phyloP scores from a whole-genome alignment of 37 sponge, comb jelly and placozoan species.

The Dysidea cf. avara region DNA sequence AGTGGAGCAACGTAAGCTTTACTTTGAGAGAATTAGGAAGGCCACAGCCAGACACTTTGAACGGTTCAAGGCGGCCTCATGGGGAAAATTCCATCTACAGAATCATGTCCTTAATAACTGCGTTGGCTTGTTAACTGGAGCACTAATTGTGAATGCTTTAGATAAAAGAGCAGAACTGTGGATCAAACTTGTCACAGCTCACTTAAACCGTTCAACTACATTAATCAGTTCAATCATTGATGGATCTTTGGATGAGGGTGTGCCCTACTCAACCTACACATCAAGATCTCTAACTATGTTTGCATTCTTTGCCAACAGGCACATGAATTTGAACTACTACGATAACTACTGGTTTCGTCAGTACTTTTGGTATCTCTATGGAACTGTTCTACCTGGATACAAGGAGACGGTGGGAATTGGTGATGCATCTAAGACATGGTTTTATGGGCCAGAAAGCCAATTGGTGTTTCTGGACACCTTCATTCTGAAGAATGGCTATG shows the following conservation, averaged over 20 bases:
- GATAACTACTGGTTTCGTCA: constrained; percentile 20
- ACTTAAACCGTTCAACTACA: background rate
- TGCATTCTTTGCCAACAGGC: constrained; percentile 19
- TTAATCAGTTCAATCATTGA: constrained; percentile 17
- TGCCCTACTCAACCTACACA: constrained; percentile 24
- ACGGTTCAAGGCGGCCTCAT: constrained; percentile 1
- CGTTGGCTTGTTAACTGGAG: constrained; percentile 13
- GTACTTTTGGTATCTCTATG: constrained; percentile 11
- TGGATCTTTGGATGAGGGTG: constrained; percentile 34
- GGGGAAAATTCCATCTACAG: constrained; percentile 12
- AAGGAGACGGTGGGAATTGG: constrained; percentile 27
- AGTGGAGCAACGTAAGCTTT: background rate
- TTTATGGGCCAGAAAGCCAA: constrained; percentile 39
- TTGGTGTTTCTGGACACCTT: constrained; percentile 28
- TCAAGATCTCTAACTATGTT: constrained; percentile 25
- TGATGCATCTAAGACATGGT: constrained; percentile 22
- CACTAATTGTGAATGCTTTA: constrained; percentile 8
- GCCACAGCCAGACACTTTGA: background rate
- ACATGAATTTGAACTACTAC: background rate
- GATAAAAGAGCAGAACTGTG: constrained; percentile 9
- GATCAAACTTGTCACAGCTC: constrained; percentile 6
- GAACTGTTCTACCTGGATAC: constrained; percentile 25
- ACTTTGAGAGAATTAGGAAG: constrained; percentile 7
- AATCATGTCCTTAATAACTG: constrained; percentile 26
- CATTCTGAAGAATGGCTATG: constrained; percentile 35